phyloP scores from a whole-genome alignment of 2,888 invertebrate species.

The Microplitis deprimator region DNA sequence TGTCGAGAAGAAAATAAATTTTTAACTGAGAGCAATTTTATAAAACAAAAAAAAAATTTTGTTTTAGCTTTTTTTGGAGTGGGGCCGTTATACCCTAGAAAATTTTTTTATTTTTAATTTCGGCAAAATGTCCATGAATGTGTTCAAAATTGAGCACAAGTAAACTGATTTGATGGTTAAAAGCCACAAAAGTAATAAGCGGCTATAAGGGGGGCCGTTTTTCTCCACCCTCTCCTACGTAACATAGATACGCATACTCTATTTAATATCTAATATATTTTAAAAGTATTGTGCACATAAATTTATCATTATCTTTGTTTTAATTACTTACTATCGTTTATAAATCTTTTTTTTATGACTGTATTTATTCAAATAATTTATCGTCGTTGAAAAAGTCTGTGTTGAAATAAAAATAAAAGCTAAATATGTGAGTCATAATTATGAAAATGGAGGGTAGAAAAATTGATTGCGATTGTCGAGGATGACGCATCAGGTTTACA shows the following conservation, averaged over 20 bases:
- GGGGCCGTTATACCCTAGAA: too few species aligned
- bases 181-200: too few species aligned
- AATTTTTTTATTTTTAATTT: too few species aligned
- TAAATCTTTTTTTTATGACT: background rate
- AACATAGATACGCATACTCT: background rate
- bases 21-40: too few species aligned
- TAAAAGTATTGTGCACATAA: background rate
- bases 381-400: background rate
- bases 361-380: background rate
- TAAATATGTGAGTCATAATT: conserved; percentile 1
- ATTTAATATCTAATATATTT: background rate
- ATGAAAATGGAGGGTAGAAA: background rate
- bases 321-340: background rate
- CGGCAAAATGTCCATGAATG: too few species aligned
- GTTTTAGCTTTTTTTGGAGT: too few species aligned
- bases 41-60: too few species aligned
- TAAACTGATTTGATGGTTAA: too few species aligned
- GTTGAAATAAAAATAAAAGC: background rate
- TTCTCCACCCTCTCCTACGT: too few species aligned
- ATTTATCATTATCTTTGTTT: background rate
- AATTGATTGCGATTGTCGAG: background rate
- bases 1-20: too few species aligned
- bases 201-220: too few species aligned
- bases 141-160: too few species aligned
- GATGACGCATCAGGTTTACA: background rate